Evolutionary conservation across 2,888 invertebrate species (phyloP), one percentile per base, ranked within the genome.

Genomic region (Hypomecis atomaria): DNA sequence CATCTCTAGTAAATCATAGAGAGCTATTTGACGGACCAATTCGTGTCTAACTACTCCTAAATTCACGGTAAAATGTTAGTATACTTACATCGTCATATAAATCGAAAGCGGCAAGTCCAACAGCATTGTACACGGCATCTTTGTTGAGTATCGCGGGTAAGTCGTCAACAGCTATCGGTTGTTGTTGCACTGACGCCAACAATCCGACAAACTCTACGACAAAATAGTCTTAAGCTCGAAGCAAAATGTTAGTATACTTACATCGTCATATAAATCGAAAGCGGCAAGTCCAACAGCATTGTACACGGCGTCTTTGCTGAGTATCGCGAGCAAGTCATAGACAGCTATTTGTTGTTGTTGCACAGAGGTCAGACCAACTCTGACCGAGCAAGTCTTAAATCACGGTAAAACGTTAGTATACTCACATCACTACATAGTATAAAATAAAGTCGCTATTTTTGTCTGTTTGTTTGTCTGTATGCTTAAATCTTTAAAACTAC

Each of bases 241-340:
- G n/a, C n/a, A 54, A 53, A 58, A 43, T 47, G 4, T 33, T 50
- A 38, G 38, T 38, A 1, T 52, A 86, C 88, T 89, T 79, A 96
- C 96, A 86, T 98, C 97, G 82, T 98, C 98, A 83, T 97, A 98
- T 59, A 99, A n/a, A n/a, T n/a, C n/a, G n/a, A 23, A 23, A 23
- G 23, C 23, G 3, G 1, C 23, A 23, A 23, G 23, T 23, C 23
- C 23, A 23, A 23, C 23, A 23, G 23, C 23, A 23, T n/a, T 23
- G 23, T 23, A 23, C 3, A 23, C 23, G 23, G 23, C 23, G 3
- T 23, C 23, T 23, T 3, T 23, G 23, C 3, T 23, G 23, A 99
- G 89, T 79, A 99, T 96, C 10, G 95, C 95, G 60, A 95, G 94
- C 72, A 98, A 90, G 82, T 98, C 96, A 56, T 96, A 95, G 5